Evolutionary conservation across 2,797 vertebrate species (phyloP).

Genomic region (Erithacus rubecula): DNA sequence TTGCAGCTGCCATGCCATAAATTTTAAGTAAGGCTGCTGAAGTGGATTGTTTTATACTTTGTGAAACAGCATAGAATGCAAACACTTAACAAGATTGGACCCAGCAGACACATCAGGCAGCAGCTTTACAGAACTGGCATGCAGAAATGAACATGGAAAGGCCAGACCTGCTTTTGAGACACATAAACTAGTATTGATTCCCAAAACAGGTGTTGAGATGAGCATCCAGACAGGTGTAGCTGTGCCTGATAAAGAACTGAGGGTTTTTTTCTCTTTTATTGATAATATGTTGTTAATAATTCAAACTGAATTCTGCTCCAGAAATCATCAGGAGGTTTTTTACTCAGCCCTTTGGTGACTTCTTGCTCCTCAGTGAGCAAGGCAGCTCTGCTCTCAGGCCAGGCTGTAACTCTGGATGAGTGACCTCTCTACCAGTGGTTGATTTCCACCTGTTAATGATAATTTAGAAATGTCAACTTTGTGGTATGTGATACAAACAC

Average conservation of each 20-base stretch:
- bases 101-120: not conserved
- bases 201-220: not conserved
- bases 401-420: not conserved
- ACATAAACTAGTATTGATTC: not conserved
- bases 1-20: not conserved
- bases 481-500: not conserved
- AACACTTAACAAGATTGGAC: not conserved
- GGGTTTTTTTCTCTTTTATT: not conserved
- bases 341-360: not conserved
- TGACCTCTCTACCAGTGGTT: fast-evolving
- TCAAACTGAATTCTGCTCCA: not conserved
- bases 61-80: not conserved
- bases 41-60: not conserved
- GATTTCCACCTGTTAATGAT: not conserved
- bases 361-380: not conserved
- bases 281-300: not conserved
- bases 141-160: not conserved
- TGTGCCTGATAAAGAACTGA: not conserved
- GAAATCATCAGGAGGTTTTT: not conserved
- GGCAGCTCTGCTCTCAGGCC: not conserved
- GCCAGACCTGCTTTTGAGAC: not conserved
- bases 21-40: not conserved
- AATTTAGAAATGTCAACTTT: not conserved
- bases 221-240: not conserved
- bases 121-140: not conserved